phyloP scores from a whole-genome alignment of 2,113 vertebrate species.

The Tauraco erythrolophus region DNA sequence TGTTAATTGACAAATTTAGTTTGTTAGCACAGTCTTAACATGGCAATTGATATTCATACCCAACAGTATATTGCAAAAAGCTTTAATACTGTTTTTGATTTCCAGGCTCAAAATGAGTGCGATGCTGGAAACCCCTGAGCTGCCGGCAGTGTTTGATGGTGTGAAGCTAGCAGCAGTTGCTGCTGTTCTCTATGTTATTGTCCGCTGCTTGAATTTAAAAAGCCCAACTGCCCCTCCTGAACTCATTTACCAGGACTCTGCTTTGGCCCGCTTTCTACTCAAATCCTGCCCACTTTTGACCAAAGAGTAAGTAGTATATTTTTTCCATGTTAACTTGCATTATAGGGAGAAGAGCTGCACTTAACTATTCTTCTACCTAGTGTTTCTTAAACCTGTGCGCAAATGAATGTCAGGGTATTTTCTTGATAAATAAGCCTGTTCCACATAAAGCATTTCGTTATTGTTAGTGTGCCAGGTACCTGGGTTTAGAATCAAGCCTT shows the following conservation, averaged over 20 bases:
- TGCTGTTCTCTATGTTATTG: constrained; percentile 92
- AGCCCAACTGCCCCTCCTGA: constrained; percentile 93
- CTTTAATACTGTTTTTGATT: neutral
- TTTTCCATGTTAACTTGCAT: neutral
- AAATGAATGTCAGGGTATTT: neutral
- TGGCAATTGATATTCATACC: neutral
- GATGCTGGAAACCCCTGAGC: constrained; percentile 87
- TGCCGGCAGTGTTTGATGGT: constrained; percentile 95
- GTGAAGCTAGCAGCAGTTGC: constrained; percentile 96
- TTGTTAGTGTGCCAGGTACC: neutral
- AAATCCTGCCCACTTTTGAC: constrained; percentile 95
- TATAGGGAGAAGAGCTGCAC: neutral
- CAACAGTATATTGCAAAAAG: neutral
- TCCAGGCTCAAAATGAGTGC: constrained; percentile 74
- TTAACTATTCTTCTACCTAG: neutral
- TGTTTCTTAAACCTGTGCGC: neutral
- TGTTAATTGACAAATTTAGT: neutral
- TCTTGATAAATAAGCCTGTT: neutral
- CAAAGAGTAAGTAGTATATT: constrained; percentile 92
- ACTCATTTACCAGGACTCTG: constrained; percentile 91
- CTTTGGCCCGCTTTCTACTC: constrained; percentile 89
- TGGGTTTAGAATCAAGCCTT: neutral
- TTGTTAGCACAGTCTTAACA: neutral
- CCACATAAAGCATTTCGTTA: neutral
- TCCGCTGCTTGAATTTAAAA: constrained; percentile 96